Evolutionary conservation across 1,140 invertebrate species (phyloP), one percentile per base, ranked within the genome.

Genomic region (Megalopta genalis): DNA sequence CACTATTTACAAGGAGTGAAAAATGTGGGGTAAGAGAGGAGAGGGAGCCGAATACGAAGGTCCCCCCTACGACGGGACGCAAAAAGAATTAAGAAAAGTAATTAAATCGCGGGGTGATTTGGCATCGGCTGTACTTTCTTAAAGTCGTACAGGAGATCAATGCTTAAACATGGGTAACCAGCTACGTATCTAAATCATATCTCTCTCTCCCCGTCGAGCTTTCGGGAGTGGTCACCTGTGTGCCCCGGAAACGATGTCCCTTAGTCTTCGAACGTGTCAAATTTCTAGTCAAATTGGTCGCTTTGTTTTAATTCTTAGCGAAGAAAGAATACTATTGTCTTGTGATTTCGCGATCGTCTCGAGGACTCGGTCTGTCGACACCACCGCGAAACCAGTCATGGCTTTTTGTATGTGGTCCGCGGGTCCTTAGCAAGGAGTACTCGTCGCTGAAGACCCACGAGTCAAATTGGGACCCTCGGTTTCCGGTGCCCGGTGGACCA

Each of bases 111-210:
- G 63, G 75, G 67, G 74, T 88, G 90, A 91, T 91, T 91, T 91
- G 90, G 90, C 90, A 91, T 91, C 90, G 89, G 90, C 89, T 91
- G 90, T 91, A 91, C 90, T 88, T 87, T 84, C 83, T 77, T 85
- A 81, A 87, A 81, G 37, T 90, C 82, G 89, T 90, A 91, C 89
- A 91, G 89, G 89, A 91, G 90, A 91, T 91, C 90, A 91, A 90
- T 91, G 90, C 90, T 91, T 88, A 83, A 88, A 89, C 81, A 87
- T 86, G 88, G 89, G 87, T 89, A 90, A 88, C 87, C n/a, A 82
- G 75, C 72, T 84, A 86, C 66, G 79, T 66, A 81, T 68, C 77
- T 81, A 84, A 80, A 82, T 82, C 60, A 71, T 67, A 77, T 81
- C 42, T 75, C 64, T 80, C 54, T 81, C 54, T 32, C 46, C n/a